These are phyloP conservation scores for Escarpia spicata DNA, from an alignment of 2,888 invertebrate species.

Conservation along the genomic window DNA sequence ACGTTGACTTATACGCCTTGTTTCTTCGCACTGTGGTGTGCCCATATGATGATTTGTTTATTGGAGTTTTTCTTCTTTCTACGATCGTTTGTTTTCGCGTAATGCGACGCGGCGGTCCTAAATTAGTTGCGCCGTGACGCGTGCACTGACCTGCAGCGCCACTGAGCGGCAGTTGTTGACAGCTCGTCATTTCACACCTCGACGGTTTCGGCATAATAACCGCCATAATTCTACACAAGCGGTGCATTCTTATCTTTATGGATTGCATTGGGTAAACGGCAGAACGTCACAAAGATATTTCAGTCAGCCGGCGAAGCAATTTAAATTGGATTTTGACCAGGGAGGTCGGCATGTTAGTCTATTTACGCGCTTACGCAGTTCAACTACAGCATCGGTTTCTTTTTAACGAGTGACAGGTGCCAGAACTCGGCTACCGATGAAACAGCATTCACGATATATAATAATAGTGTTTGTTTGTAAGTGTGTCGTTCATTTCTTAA, in stretches of 20 bases:
- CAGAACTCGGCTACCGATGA: neutral
- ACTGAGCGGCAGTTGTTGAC: neutral
- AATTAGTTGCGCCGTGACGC: neutral
- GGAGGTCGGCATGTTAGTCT: neutral
- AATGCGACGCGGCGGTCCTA: neutral
- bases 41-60: neutral
- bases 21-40: neutral
- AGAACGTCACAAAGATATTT: neutral
- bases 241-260: slow-evolving; percentile 13
- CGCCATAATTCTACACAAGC: neutral
- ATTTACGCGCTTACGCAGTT: neutral
- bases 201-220: neutral
- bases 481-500: neutral
- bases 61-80: neutral
- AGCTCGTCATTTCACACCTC: neutral
- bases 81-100: slow-evolving; percentile 2
- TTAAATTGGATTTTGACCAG: slow-evolving; percentile 12
- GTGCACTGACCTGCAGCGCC: neutral
- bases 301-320: slow-evolving; percentile 10
- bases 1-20: neutral
- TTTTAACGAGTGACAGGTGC: slow-evolving; percentile 3
- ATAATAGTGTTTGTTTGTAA: neutral
- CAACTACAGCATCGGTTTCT: neutral
- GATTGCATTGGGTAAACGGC: neutral
- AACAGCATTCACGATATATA: neutral